Evolutionary conservation across 2,797 vertebrate genomes (phyloP), one percentile per base, ranked within the genome.

Genomic region (Syngnathus acus): DNA sequence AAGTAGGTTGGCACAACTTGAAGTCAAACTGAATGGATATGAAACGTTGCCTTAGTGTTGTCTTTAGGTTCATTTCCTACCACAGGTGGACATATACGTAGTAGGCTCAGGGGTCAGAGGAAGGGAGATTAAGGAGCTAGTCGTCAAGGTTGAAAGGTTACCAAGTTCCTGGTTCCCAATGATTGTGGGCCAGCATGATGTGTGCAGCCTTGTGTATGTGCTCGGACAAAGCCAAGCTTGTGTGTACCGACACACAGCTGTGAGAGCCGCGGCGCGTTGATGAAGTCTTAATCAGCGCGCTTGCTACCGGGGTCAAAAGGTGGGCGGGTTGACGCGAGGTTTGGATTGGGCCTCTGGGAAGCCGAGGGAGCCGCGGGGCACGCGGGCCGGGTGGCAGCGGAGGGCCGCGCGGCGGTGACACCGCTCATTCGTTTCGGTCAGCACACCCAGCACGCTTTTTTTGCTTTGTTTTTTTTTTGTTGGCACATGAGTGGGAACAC

Each of bases 251-350:
- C 16, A 0, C 69, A 73, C 85, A 88, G 83, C 86, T 88, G 85
- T 53, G 65, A 77, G 68, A 73, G 74, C 65, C 73, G 65, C 77
- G 40, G 75, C 37, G 72, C 73, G 77, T 82, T 80, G 85, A 89
- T 88, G 83, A 86, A 84, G 88, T 84, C 85, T 84, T 87, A 91
- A 90, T 89, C 88, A 89, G 87, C 78, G 82, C 71, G 81, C 87
- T 88, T 89, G 86, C 82, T 83, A 74, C 78, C 37, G 42, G 71
- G 89, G 88, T 84, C 53, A 82, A 72, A 55, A 82, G 89, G 87
- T 89, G 82, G 21, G 59, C n/a, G 78, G 83, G 73, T 81, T 50
- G 84, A 75, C 38, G 75, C 77, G 72, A 64, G 74, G 70, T 80
- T 89, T 84, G 83, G 86, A 86, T 89, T 88, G 78, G 72, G 70